Conservation (phyloP, 2,797 vertebrate genomes). For the Glossophaga mutica region DNA sequence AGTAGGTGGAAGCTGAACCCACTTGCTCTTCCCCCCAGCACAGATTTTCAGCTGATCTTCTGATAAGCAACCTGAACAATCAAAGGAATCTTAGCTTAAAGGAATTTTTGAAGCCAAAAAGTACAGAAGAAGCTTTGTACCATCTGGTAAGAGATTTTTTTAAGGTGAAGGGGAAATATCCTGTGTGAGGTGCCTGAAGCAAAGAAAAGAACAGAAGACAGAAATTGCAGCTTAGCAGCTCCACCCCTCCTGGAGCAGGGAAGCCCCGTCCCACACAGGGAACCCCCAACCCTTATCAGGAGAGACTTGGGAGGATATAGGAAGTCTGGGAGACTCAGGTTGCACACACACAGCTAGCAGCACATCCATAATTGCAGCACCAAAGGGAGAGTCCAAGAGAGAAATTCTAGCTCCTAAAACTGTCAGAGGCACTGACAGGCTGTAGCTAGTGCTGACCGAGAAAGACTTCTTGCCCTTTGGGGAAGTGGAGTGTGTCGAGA, state of each 20-base stretch:
- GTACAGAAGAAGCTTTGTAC: neutral
- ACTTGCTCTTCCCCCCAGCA: neutral
- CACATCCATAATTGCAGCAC: neutral
- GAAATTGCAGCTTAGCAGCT: neutral
- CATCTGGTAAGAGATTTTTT: neutral
- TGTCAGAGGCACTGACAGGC: neutral
- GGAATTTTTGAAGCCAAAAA: neutral
- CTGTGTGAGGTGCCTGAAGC: neutral
- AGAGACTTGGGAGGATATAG: neutral
- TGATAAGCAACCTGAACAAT: neutral
- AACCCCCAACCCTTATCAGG: neutral
- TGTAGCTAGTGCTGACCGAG: neutral
- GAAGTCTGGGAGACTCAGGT: neutral
- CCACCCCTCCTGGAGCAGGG: neutral
- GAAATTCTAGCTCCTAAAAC: neutral
- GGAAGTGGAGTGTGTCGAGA: neutral
- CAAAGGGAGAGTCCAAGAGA: neutral
- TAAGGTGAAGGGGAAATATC: neutral
- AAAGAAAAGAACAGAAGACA: neutral
- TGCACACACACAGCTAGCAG: neutral
- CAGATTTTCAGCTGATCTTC: neutral
- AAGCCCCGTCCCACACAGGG: neutral
- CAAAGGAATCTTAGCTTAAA: neutral
- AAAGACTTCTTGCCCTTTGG: neutral
- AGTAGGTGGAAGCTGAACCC: neutral